Conservation (phyloP, 2,888 invertebrate genomes). For the Stenotaenia linearis region DNA sequence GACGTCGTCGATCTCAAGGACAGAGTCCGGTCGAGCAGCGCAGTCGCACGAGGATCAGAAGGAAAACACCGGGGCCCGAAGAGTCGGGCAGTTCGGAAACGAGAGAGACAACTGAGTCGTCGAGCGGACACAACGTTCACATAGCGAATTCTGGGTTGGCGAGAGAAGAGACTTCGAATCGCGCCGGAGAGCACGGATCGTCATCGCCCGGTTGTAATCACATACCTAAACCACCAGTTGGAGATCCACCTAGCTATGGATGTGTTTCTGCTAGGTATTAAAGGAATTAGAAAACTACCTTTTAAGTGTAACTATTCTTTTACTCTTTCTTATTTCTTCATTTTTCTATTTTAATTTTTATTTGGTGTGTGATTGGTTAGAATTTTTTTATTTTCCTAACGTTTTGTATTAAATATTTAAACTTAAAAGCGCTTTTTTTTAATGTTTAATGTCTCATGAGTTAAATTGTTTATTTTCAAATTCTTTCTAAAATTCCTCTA, state of each 20-base stretch:
- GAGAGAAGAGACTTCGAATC: background rate
- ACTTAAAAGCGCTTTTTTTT: too few species aligned
- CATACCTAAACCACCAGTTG: constrained; percentile 34
- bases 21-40: constrained; percentile 33
- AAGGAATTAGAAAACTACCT: constrained; percentile 24
- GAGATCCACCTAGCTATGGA: constrained; percentile 36
- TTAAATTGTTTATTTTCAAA: too few species aligned
- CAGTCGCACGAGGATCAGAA: constrained; percentile 30
- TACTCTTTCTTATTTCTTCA: background rate
- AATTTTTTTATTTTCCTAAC: too few species aligned
- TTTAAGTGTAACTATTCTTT: constrained; percentile 3
- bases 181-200: background rate
- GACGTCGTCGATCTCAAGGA: constrained; percentile 53
- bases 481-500: too few species aligned
- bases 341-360: background rate
- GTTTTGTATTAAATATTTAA: too few species aligned
- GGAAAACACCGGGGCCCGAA: constrained; percentile 35
- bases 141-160: too few species aligned
- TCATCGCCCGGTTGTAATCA: constrained; percentile 30
- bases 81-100: constrained; percentile 35
- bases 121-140: constrained; percentile 28
- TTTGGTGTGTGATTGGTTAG: background rate
- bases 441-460: too few species aligned
- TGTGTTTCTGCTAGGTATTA: constrained; percentile 36
- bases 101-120: constrained; percentile 33